Percentiles rank a stretch among this genome's conserved stretches.
Conservation (phyloP, 2,888 invertebrate species). For the Scaptomyza caliginosa region DNA sequence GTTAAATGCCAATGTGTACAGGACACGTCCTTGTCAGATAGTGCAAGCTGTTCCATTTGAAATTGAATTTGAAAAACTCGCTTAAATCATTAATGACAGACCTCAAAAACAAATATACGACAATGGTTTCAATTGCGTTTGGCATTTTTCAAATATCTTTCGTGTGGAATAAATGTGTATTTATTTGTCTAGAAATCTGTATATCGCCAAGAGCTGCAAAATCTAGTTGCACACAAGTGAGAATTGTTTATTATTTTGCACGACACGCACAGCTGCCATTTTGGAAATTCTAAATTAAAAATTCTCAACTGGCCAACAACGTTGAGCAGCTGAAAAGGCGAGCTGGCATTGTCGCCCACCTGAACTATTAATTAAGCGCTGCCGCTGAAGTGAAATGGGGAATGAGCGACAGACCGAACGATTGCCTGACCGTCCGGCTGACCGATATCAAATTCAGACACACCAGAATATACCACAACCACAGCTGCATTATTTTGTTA, state of each 20-base stretch:
- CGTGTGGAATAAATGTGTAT: slow-evolving; percentile 6
- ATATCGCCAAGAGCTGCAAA: slow-evolving; percentile 16
- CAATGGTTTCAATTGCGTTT: slow-evolving; percentile 4
- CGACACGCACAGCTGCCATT: slow-evolving; percentile 36
- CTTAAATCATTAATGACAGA: slow-evolving; percentile 64
- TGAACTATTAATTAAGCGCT: slow-evolving; percentile 60
- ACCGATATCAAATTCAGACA: slow-evolving; percentile 55
- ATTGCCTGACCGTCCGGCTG: background rate
- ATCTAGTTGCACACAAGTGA: slow-evolving; percentile 16
- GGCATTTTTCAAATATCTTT: slow-evolving; percentile 16
- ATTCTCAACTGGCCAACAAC: slow-evolving; percentile 21
- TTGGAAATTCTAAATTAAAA: slow-evolving; percentile 41
- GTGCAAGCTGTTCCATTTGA: background rate
- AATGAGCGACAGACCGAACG: background rate
- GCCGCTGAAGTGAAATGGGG: slow-evolving; percentile 12
- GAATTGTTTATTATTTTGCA: slow-evolving; percentile 60
- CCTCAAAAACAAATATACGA: slow-evolving; percentile 12
- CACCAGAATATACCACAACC: slow-evolving; percentile 23
- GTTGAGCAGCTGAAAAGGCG: slow-evolving; percentile 6
- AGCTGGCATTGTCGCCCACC: slow-evolving; percentile 25
- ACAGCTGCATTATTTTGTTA: slow-evolving; percentile 54
- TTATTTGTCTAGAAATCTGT: slow-evolving; percentile 46
- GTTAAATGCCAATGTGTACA: background rate
- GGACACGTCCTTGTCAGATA: background rate
- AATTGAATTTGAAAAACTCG: slow-evolving; percentile 33